phyloP scores from a whole-genome alignment of 2,797 vertebrate species.

The Hippocampus kuda region DNA sequence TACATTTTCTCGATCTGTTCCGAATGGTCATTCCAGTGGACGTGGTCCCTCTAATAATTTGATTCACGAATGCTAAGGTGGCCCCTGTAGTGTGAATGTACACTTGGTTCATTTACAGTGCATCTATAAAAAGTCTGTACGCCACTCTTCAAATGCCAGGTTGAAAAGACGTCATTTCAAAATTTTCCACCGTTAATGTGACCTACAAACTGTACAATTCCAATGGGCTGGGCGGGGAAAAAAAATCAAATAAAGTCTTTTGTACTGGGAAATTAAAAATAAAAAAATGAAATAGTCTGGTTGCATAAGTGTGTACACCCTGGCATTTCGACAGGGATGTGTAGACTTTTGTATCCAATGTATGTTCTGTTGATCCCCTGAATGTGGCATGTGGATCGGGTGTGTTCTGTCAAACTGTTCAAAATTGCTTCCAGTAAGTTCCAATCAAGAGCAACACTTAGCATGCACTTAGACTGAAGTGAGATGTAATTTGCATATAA shows the following conservation, averaged over 20 bases:
- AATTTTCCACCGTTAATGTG: neutral
- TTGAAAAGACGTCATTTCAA: neutral
- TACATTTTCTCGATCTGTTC: conserved; percentile 14
- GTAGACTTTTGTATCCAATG: conserved; percentile 1
- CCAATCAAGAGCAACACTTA: conserved; percentile 61
- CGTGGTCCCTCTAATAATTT: conserved; percentile 32
- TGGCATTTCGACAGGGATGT: neutral
- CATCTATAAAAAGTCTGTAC: conserved; percentile 1
- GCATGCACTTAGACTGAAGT: conserved; percentile 56
- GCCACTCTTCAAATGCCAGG: neutral
- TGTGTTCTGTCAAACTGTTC: conserved; percentile 53
- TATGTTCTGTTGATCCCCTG: conserved; percentile 46
- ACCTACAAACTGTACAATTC: neutral
- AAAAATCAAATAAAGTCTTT: neutral
- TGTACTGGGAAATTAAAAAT: neutral
- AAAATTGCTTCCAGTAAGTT: conserved; percentile 64
- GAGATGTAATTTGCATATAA: conserved; percentile 48
- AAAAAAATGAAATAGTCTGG: neutral
- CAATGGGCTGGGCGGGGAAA: neutral
- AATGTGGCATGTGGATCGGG: conserved; percentile 39
- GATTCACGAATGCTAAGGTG: conserved; percentile 50
- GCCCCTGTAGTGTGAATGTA: conserved; percentile 61
- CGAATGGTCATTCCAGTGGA: conserved; percentile 55
- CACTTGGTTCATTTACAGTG: conserved; percentile 28
- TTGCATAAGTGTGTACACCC: neutral